Conservation (phyloP, 1,140 invertebrate genomes). For the Andricus grossulariae region DNA sequence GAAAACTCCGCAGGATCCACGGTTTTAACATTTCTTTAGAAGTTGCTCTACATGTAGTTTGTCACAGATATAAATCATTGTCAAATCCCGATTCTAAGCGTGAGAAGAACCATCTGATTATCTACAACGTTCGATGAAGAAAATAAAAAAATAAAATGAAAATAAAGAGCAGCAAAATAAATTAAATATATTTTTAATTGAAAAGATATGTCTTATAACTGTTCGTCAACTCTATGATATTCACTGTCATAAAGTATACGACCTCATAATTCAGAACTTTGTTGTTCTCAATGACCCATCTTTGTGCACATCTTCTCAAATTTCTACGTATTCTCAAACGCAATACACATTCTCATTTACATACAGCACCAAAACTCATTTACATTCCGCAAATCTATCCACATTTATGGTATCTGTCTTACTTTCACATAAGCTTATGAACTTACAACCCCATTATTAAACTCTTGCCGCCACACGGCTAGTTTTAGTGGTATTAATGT, state of each 20-base stretch:
- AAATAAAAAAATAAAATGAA: too few species aligned
- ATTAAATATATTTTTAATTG: too few species aligned
- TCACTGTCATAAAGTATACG: constrained; percentile 12
- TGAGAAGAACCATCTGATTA: too few species aligned
- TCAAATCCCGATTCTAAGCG: too few species aligned
- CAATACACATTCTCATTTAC: not conserved
- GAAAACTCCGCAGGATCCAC: not conserved
- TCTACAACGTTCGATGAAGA: too few species aligned
- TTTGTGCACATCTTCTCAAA: constrained; percentile 8
- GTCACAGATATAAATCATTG: not conserved
- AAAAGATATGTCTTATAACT: too few species aligned
- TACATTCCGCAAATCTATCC: constrained; percentile 22
- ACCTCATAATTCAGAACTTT: constrained; percentile 17
- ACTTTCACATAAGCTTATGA: constrained; percentile 14
- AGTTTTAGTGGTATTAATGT: not conserved
- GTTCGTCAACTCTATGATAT: not conserved
- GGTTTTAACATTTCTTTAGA: not conserved
- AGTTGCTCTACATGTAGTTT: not conserved
- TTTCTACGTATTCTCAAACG: not conserved
- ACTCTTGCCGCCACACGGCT: not conserved
- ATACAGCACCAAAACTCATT: constrained; percentile 19
- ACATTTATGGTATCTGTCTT: constrained; percentile 27
- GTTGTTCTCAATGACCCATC: constrained; percentile 8
- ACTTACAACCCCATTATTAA: constrained; percentile 22
- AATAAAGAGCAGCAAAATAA: too few species aligned